Base-by-base conservation (phyloP, 2,888 invertebrate species). In the Drosophila anceps region DNA sequence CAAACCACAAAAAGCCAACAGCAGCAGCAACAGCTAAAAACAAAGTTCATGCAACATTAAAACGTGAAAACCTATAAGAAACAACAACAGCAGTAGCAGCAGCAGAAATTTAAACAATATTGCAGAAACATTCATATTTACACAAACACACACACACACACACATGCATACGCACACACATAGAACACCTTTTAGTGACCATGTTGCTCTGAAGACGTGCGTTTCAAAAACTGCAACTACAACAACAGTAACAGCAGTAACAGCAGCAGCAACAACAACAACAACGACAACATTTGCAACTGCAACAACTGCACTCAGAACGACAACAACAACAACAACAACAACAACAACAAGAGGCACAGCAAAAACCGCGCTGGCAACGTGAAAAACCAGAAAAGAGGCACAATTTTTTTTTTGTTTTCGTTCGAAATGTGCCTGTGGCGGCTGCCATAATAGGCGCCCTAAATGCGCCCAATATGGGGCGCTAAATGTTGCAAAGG, bases 361-460 rank as follows among this genome's bases (percentile, higher is more conserved):
- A 35, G 79, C 81, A 73, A 73, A 79, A 75, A 77, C 70, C 62
- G 69, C 77, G 74, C 73, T 59, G 59, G 70, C 77, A 84, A 90
- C 86, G 72, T 88, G 86, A 90, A 86, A 86, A 86, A 86, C 86
- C 90, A 86, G 86, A 88, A 86, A 69, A 88, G 84, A 88, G 89
- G 87, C 85, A 83, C 81, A 79, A 69, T 71, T 79, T 71, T 70
- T 69, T 72, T 72, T 65, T 71, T 79, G 58, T 69, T 69, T 62
- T 73, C 62, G 54, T 72, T 63, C 69, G 54, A 68, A 82, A 54
- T 73, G 75, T 74, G 68, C 78, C 69, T 33, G 64, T 29, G 29
- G 54, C 61, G 50, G 53, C 50, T 48, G 44, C 27, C 18, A 46
- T 51, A 39, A 46, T 6, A 44, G 44, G 75, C 63, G 80, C 76